Base-by-base conservation (phyloP, 2,113 vertebrate genomes). In the Trochalopteron elliotii region DNA sequence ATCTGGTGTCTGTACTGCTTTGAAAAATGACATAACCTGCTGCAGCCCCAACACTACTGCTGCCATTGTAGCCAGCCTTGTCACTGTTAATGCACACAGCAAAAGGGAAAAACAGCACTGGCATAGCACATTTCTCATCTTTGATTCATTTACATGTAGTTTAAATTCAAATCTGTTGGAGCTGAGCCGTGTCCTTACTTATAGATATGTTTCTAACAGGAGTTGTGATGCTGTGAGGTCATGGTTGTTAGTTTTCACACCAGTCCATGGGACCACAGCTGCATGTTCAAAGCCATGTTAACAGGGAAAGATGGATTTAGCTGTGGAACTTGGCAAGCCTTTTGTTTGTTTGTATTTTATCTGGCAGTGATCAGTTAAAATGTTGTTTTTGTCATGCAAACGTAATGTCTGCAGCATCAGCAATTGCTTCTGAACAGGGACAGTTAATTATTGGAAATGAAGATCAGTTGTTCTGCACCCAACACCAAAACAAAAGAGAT, bases 311-410 rank as follows among this genome's bases (percentile, higher is more conserved):
- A 77, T 8, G 69, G 55, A 57, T 92, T 88, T 90, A 74, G 63
- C 85, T 61, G 23, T 80, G 59, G 50, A 88, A 69, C 25, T 94
- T 95, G 92, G 95, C 91, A 74, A 61, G 83, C 42, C 42, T 39
- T 90, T 69, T 95, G 71, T 88, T 95, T 95, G 83, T 89, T 95
- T 96, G 86, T 78, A 50, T 88, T 90, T 82, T 68, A 33, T 89
- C 65, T 84, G 87, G 37, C 77, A 87, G 11, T 49, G 57, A 91
- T 92, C 72, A 52, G 69, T 89, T 87, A 91, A 95, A 94, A 82
- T 88, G 64, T 79, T 94, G 63, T 7, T 80, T 94, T 77, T 95
- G 86, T 90, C 71, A 61, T 70, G 76, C 7, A 8, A 64, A 44
- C 2, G 9, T 87, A 87, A 71, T 68, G 93, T 93, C 68, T 78